These are phyloP conservation scores for Regulus satrapa DNA, from an alignment of 2,113 vertebrate genomes.

Conservation along the genomic window DNA sequence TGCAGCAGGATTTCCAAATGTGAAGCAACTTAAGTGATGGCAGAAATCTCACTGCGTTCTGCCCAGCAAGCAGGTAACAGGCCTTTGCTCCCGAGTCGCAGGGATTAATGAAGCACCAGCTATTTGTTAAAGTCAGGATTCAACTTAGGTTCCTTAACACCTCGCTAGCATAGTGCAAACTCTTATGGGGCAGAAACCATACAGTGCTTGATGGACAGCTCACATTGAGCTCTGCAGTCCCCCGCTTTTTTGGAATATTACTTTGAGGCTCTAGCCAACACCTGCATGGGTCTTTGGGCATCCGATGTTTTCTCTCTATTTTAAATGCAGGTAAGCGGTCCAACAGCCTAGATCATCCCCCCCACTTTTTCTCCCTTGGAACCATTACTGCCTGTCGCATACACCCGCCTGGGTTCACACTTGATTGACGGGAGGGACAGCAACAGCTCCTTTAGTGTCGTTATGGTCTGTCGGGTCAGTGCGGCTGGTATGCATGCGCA, in stretches of 20 bases:
- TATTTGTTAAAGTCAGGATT: background rate
- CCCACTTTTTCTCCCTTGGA: background rate
- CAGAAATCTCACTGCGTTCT: background rate
- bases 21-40: fast-evolving
- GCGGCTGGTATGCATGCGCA: background rate
- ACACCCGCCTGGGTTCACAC: background rate
- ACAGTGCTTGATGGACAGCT: background rate
- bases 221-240: background rate
- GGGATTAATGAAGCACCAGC: background rate
- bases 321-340: background rate
- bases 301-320: background rate
- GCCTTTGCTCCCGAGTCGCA: fast-evolving
- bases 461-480: slow-evolving; percentile 21
- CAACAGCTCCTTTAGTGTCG: slow-evolving; percentile 46
- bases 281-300: background rate
- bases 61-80: background rate
- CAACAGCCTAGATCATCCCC: background rate
- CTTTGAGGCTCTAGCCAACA: background rate
- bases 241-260: background rate
- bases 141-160: background rate
- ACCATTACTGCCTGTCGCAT: slow-evolving; percentile 10
- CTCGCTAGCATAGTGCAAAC: background rate
- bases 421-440: slow-evolving; percentile 16
- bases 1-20: background rate
- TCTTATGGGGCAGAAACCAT: background rate